A percentile compares a stretch with the other conserved stretches of the same genome.
Conservation (phyloP, 1,140 invertebrate species). For the Anastatus disparis region DNA sequence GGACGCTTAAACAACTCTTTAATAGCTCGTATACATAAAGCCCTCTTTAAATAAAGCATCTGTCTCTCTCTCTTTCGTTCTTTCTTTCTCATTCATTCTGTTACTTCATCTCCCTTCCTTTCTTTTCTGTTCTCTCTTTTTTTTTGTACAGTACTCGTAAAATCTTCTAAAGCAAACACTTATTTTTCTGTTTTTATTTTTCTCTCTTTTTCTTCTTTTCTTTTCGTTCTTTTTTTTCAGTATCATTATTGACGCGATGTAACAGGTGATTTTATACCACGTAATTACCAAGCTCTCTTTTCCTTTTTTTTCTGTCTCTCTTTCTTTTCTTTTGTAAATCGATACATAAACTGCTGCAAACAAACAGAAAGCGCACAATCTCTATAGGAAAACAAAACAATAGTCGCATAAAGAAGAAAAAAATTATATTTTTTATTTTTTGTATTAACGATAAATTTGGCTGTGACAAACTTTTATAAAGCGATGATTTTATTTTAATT, state of each 20-base stretch:
- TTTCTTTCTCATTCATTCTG: too few species aligned
- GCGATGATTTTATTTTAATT: too few species aligned
- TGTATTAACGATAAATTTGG: too few species aligned
- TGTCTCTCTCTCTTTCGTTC: too few species aligned
- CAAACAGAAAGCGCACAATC: background rate
- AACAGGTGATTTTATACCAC: constrained; percentile 27
- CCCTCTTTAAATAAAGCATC: constrained; percentile 28
- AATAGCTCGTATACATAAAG: constrained; percentile 18
- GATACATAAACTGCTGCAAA: background rate
- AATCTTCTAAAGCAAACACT: constrained; percentile 24
- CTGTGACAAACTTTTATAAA: too few species aligned
- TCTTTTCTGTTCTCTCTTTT: too few species aligned
- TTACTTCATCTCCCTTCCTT: too few species aligned
- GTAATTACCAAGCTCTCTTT: constrained; percentile 16
- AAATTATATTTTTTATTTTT: too few species aligned
- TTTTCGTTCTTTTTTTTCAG: background rate
- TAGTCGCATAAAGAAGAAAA: background rate
- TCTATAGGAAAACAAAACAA: background rate
- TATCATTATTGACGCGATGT: constrained; percentile 17
- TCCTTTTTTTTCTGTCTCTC: background rate
- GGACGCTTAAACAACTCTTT: constrained; percentile 7
- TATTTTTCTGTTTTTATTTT: too few species aligned
- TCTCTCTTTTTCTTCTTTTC: too few species aligned
- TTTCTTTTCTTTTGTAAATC: background rate
- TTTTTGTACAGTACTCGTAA: constrained; percentile 22